Conservation (phyloP, 2,888 invertebrate species). For the Dryococelus australis region DNA sequence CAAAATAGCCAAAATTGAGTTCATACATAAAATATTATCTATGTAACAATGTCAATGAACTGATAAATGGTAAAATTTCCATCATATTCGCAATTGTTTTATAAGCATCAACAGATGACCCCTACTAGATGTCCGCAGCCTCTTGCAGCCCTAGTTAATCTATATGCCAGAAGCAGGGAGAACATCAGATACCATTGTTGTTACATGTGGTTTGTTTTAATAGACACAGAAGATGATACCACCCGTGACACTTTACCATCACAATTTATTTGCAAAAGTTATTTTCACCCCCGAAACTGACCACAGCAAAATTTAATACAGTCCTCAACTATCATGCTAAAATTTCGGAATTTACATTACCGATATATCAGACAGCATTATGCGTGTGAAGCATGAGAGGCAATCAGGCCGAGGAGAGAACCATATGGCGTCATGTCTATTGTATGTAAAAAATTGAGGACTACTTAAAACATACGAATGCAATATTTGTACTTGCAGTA, state of each 20-base stretch:
- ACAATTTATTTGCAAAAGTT: background rate
- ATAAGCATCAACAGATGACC: too few species aligned
- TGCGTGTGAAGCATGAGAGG: conserved; percentile 1
- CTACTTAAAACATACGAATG: conserved; percentile 21
- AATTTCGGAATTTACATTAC: conserved; percentile 24
- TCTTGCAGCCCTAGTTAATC: too few species aligned
- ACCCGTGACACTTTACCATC: background rate
- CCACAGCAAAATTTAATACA: background rate
- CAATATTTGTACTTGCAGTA: conserved; percentile 20
- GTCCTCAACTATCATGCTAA: background rate
- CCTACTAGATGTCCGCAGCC: too few species aligned
- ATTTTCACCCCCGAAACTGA: conserved; percentile 23
- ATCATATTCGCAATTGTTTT: too few species aligned
- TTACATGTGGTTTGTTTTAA: too few species aligned
- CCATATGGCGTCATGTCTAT: conserved; percentile 27
- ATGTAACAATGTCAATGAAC: too few species aligned
- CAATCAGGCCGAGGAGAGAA: conserved; percentile 28
- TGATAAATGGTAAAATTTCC: too few species aligned
- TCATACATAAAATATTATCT: too few species aligned
- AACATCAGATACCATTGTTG: too few species aligned
- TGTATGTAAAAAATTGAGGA: conserved; percentile 20
- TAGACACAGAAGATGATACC: background rate
- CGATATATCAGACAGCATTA: conserved; percentile 23
- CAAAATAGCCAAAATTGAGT: too few species aligned
- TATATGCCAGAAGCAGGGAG: too few species aligned